Percentiles rank a stretch among this genome's conserved stretches.
Evolutionary conservation across 2,113 vertebrate species (phyloP).

Genomic region (Collichthys lucidus): DNA sequence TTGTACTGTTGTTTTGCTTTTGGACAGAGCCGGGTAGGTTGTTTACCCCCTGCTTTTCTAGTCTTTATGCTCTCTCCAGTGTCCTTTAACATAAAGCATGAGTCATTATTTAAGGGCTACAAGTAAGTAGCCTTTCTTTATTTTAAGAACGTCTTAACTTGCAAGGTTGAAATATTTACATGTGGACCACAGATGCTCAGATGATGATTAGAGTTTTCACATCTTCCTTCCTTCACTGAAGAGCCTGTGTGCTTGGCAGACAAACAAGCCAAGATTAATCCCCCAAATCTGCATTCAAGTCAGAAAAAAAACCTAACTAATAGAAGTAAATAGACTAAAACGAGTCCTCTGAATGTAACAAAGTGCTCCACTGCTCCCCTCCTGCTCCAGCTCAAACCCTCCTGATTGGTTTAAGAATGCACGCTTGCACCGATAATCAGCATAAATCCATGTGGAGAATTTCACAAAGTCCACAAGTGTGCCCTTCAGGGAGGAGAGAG

Average conservation of each 20-base stretch:
- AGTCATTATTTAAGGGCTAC: neutral
- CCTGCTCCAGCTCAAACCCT: slow-evolving; percentile 56
- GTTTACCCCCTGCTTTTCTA: neutral
- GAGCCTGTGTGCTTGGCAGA: slow-evolving; percentile 45
- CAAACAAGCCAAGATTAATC: slow-evolving; percentile 64
- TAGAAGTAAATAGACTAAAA: slow-evolving; percentile 56
- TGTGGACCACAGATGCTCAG: neutral
- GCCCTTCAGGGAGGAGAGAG: slow-evolving; percentile 72
- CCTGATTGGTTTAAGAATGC: slow-evolving; percentile 69
- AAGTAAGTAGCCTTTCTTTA: neutral
- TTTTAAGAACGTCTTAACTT: neutral
- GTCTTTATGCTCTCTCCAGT: neutral
- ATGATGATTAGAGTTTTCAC: slow-evolving; percentile 20
- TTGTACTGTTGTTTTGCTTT: neutral
- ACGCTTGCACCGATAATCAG: slow-evolving; percentile 62
- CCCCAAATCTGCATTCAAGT: slow-evolving; percentile 52
- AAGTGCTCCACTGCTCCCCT: slow-evolving; percentile 33
- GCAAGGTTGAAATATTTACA: neutral
- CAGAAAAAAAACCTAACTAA: slow-evolving; percentile 31
- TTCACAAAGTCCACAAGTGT: slow-evolving; percentile 70
- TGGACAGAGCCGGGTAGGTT: neutral
- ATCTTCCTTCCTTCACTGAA: slow-evolving; percentile 17
- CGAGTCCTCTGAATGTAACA: slow-evolving; percentile 44
- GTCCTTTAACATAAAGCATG: neutral
- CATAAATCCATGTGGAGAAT: slow-evolving; percentile 70